Conservation (phyloP, 1,140 invertebrate species). For the Carposina sasakii region DNA sequence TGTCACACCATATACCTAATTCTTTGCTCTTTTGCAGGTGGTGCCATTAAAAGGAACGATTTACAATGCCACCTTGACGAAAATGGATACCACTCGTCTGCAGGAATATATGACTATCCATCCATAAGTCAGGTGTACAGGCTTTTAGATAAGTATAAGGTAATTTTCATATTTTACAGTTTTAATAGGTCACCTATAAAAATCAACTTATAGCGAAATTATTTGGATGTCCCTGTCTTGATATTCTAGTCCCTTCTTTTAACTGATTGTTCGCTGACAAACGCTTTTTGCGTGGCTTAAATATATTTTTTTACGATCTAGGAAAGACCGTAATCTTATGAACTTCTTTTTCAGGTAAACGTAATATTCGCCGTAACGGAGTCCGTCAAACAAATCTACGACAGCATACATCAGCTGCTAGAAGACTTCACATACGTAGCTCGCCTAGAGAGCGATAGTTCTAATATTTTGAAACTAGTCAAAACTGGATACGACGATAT, state of each 20-base stretch:
- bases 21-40: conserved; percentile 55
- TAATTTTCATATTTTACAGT: no score
- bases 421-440: conserved; percentile 74
- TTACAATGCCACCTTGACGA: conserved; percentile 73
- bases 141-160: conserved; percentile 73
- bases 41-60: conserved; percentile 68
- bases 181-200: no score
- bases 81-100: conserved; percentile 72
- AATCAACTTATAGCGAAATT: no score
- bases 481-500: conserved; percentile 75
- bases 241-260: no score
- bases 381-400: conserved; percentile 70
- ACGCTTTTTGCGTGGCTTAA: conserved; percentile 23
- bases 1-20: no score
- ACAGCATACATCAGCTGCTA: conserved; percentile 67
- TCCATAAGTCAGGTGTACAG: conserved; percentile 76
- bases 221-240: no score
- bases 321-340: neutral
- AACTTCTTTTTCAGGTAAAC: conserved; percentile 62
- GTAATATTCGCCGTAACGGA: conserved; percentile 77
- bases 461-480: conserved; percentile 76
- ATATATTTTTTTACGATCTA: no score
- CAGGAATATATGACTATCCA: conserved; percentile 75
- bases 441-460: conserved; percentile 73
- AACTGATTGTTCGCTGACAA: no score